Conservation (phyloP, 2,113 vertebrate species). For the Arothron firmamentum region DNA sequence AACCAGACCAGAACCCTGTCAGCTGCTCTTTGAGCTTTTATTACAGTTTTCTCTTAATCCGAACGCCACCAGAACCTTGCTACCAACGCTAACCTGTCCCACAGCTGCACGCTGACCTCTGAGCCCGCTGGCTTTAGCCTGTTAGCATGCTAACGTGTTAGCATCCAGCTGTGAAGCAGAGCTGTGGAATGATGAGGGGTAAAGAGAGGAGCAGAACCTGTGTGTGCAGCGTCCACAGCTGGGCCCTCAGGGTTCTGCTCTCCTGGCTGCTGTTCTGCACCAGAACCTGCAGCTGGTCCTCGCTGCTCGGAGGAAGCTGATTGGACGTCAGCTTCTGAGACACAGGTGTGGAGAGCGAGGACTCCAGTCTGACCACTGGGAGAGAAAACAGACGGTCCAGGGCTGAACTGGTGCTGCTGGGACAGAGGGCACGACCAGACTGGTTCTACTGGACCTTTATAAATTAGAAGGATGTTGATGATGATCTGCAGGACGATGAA, state of each 20-base stretch:
- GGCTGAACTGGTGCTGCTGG: too few species aligned
- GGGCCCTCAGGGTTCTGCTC: constrained; percentile 17
- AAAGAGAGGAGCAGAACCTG: constrained; percentile 31
- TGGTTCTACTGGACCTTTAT: constrained; percentile 51
- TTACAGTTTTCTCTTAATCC: too few species aligned
- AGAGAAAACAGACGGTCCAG: neutral
- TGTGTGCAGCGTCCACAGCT: constrained; percentile 32
- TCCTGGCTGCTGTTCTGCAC: constrained; percentile 45
- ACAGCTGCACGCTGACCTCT: too few species aligned
- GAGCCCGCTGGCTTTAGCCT: too few species aligned
- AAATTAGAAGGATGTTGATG: constrained; percentile 51
- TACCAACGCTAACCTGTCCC: neutral
- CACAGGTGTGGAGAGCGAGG: neutral
- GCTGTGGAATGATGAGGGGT: too few species aligned
- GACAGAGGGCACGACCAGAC: neutral
- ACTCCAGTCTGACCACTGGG: constrained; percentile 36
- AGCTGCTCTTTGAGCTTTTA: neutral
- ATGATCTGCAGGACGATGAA: constrained; percentile 55
- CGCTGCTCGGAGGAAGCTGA: neutral
- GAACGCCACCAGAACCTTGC: too few species aligned
- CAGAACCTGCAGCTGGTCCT: constrained; percentile 6
- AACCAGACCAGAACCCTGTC: neutral
- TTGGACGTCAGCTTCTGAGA: neutral
- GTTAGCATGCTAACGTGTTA: too few species aligned
- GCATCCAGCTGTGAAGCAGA: neutral